phyloP scores from a whole-genome alignment of 2,113 vertebrate species.

The Sphaerodactylus townsendi region DNA sequence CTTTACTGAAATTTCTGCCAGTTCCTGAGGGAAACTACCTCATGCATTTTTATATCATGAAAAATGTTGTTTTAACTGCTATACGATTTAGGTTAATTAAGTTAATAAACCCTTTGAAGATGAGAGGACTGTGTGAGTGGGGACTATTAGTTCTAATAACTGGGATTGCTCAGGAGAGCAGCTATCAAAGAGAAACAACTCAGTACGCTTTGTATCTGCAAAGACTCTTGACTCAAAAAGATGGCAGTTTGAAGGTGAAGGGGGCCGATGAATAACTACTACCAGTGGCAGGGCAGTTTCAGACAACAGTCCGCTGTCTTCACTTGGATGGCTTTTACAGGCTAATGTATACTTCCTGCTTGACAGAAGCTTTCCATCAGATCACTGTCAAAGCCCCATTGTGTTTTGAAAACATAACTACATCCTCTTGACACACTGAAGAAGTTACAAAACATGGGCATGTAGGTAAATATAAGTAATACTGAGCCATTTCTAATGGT shows the following conservation, averaged over 20 bases:
- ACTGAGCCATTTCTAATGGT: no score
- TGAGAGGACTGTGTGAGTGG: conserved; percentile 48
- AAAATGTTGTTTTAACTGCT: conserved; percentile 10
- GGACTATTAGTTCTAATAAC: conserved; percentile 31
- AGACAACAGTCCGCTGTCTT: not conserved
- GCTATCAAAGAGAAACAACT: not conserved
- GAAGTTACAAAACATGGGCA: conserved; percentile 8
- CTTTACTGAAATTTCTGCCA: not conserved
- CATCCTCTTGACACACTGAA: not conserved
- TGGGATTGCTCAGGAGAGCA: conserved; percentile 25
- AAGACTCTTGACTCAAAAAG: not conserved
- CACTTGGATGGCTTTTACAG: not conserved
- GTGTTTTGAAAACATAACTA: not conserved
- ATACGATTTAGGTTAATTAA: conserved; percentile 55
- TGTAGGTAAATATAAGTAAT: not conserved
- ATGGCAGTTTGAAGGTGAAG: not conserved
- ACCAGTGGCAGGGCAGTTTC: fast-evolving
- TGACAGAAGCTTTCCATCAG: not conserved
- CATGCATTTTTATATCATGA: not conserved
- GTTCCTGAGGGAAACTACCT: conserved; percentile 10
- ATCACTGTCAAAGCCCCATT: not conserved
- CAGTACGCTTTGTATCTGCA: no score
- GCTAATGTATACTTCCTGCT: not conserved
- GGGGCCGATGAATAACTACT: not conserved
- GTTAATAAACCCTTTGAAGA: conserved; percentile 51